Base-by-base conservation (phyloP, 1,140 invertebrate genomes). In the Dinoponera quadriceps region DNA sequence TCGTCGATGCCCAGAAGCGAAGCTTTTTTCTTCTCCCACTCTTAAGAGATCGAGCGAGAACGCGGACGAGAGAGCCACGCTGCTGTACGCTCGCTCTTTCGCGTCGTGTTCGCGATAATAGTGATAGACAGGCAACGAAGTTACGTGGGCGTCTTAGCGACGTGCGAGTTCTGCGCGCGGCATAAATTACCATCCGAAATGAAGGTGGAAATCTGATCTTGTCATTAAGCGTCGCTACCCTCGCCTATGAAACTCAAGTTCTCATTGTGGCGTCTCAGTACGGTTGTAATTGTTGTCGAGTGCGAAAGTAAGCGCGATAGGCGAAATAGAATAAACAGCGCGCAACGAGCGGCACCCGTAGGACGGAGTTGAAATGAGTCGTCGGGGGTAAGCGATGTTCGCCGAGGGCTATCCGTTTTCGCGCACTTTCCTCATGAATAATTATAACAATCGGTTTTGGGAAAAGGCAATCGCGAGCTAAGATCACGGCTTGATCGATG, bases 111-210 rank as follows among this genome's bases (percentile, higher is more conserved):
- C 51, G 78, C 83, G 86, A 88, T 88, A 88, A 88, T 88, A 87
- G 85, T 88, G 87, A 88, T 88, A 87, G 87, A 87, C 87, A 88
- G 78, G 82, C 66, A 87, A 85, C 85, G 60, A 82, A 85, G 85
- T 85, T 82, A 87, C 83, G 87, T 87, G 68, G 83, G 87, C 87
- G 87, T 88, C 87, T 85, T 82, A 87, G 85, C 75, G 85, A 87
- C 82, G 73, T 86, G 81, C 55, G 68, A 85, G 81, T 60, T 44
- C 69, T 57, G 72, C 65, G 78, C 65, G 48, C 68, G 54, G 87
- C 85, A 88, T 88, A 88, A 88, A 88, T 88, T 88, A 88, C 72
- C 87, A 88, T 88, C 74, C 65, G 16, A 75, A 88, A 88, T 82
- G 87, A 88, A 85, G 51, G 69, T 73, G 62, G 83, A 85, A 88